Evolutionary conservation across 2,888 invertebrate species (phyloP).

Genomic region (Dendrolimus pini): DNA sequence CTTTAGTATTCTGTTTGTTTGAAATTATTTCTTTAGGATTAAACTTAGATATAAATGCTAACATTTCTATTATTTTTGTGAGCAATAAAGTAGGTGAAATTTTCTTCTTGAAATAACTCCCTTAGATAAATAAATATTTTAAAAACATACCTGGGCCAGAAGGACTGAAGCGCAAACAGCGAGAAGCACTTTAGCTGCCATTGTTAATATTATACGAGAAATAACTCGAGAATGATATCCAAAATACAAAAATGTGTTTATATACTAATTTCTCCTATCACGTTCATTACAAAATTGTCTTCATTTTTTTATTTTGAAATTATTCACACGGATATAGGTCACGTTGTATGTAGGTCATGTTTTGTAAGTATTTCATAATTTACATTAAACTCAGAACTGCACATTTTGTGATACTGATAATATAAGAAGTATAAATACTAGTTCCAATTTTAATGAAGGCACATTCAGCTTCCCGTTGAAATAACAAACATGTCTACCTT

Average conservation of each 20-base stretch:
- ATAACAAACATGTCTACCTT: not conserved
- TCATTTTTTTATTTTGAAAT: not conserved
- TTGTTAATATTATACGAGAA: not conserved
- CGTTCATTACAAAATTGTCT: not conserved
- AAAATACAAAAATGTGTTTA: not conserved
- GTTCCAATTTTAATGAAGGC: not conserved
- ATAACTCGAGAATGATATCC: not conserved
- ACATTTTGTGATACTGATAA: not conserved
- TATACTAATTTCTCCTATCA: not conserved
- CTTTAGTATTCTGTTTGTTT: no score
- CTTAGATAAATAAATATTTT: no score
- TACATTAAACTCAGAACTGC: not conserved
- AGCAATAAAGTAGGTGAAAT: no score
- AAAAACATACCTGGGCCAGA: constrained; percentile 2
- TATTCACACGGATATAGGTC: not conserved
- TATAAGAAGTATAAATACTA: not conserved
- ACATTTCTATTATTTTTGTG: no score
- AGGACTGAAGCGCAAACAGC: constrained; percentile 4
- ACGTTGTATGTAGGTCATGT: not conserved
- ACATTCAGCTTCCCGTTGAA: not conserved
- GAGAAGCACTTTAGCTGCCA: constrained; percentile 4
- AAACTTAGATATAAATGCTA: no score
- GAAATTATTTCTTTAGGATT: no score
- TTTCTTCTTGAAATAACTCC: no score
- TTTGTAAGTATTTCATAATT: not conserved